Evolutionary conservation across 2,113 vertebrate species (phyloP).

Genomic region (Mionectes macconnelli): DNA sequence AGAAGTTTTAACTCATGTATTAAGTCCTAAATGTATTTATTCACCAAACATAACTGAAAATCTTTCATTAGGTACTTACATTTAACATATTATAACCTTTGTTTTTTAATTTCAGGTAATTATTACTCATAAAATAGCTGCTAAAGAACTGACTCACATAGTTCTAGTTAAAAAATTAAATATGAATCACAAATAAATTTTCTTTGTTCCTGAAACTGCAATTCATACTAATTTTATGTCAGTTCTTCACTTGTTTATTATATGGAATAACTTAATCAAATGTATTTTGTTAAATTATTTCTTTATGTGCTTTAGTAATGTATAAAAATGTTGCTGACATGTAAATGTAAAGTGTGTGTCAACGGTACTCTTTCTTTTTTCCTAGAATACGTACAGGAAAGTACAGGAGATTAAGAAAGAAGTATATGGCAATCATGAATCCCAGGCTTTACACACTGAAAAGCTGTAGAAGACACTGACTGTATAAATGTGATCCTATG

Average conservation of each 20-base stretch:
- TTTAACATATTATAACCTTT: neutral
- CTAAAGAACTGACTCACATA: neutral
- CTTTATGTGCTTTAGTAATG: neutral
- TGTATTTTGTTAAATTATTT: neutral
- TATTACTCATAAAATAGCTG: neutral
- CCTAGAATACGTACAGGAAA: neutral
- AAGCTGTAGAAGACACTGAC: neutral
- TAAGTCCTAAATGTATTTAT: neutral
- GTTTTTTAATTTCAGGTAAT: neutral
- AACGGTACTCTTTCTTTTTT: neutral
- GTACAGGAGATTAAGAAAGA: neutral
- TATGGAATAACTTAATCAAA: neutral
- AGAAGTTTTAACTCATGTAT: neutral
- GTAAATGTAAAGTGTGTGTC: neutral
- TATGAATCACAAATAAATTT: accelerated
- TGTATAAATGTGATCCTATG: neutral
- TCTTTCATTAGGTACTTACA: neutral
- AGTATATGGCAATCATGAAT: neutral
- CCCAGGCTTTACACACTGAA: neutral
- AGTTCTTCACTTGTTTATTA: neutral
- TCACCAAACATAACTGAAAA: neutral
- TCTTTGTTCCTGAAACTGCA: neutral
- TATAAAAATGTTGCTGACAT: neutral
- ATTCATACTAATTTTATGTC: neutral
- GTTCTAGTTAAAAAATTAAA: neutral